A percentile compares a stretch with the other conserved stretches of the same genome.
phyloP scores from a whole-genome alignment of 2,113 vertebrate genomes.

The Grammatotria lemairii region DNA sequence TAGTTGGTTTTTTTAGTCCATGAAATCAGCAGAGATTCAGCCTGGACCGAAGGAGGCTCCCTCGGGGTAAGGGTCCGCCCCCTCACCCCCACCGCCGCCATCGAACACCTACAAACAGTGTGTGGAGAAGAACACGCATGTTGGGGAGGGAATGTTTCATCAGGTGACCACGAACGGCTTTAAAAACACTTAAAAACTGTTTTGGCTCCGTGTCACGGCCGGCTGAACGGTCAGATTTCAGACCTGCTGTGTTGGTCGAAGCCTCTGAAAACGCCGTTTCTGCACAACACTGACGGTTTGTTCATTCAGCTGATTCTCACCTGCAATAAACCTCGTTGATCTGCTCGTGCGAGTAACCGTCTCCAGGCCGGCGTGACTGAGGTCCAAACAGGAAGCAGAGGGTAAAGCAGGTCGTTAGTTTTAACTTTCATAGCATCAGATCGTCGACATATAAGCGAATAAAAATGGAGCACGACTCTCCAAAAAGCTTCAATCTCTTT shows the following conservation, averaged over 20 bases:
- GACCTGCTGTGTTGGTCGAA: neutral
- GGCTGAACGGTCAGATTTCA: neutral
- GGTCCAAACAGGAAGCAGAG: neutral
- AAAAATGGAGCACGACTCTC: neutral
- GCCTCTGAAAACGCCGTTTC: neutral
- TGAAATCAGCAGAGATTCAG: conserved; percentile 19
- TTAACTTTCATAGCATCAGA: neutral
- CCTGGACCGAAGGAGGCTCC: neutral
- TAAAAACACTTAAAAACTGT: neutral
- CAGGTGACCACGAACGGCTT: conserved; percentile 5
- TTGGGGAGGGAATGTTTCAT: neutral
- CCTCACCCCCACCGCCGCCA: neutral
- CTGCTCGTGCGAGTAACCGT: neutral
- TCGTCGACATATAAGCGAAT: neutral
- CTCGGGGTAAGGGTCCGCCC: conserved; percentile 37
- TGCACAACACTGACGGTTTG: neutral
- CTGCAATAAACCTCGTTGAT: neutral
- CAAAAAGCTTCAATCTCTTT: neutral
- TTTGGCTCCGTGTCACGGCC: neutral
- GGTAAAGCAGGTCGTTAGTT: neutral
- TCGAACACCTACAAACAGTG: conserved; percentile 32
- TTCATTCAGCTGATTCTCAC: neutral
- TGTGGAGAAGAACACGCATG: conserved; percentile 1
- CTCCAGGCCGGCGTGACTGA: neutral
- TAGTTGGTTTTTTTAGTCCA: conserved; percentile 24